Base-by-base conservation (phyloP, 2,888 invertebrate genomes). In the Caenorhabditis imperialis region DNA sequence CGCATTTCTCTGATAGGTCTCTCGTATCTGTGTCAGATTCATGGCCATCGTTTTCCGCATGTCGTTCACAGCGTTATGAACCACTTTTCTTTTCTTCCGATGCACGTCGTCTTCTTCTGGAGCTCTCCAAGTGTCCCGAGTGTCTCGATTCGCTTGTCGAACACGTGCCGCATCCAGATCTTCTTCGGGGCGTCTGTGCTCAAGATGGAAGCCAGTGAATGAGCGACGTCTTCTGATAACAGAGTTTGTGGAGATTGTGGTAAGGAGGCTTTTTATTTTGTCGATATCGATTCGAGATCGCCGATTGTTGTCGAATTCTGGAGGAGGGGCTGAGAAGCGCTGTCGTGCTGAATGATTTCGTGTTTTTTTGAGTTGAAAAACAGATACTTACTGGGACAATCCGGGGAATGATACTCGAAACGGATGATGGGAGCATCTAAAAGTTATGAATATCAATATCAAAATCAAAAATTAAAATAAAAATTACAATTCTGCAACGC, bases 331-430 rank as follows among this genome's bases (percentile, higher is more conserved):
- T 12, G 38, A 27, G 50, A 40, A n/a, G 23, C 53, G 60, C 22
- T 57, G 71, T 2, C 71, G 62, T 22, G 71, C 71, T 72, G 58
- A 33, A 70, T n/a, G n/a, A n/a, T n/a, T n/a, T n/a, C n/a, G n/a
- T n/a, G n/a, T n/a, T n/a, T n/a, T n/a, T n/a, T n/a, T n/a, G n/a
- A n/a, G n/a, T n/a, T n/a, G n/a, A 48, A 37, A 50, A 30, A 40
- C 1, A 7, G 10, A 10, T n/a, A 22, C 71, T 30, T 25, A 72
- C 63, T 67, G 0, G 73, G 73, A 38, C 73, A 73, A 38, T 73
- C 73, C 7, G 73, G 73, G 0, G 73, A 73, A 25, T 73, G 73
- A 33, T 73, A 73, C 25, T 65, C 65, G 44, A 55, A 73, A 22
- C 67, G 53, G 38, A 73, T 73, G 30, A 73, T 44, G 1, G 65